Base-by-base conservation (phyloP, 2,113 vertebrate genomes). In the Oncorhynchus kisutch region DNA sequence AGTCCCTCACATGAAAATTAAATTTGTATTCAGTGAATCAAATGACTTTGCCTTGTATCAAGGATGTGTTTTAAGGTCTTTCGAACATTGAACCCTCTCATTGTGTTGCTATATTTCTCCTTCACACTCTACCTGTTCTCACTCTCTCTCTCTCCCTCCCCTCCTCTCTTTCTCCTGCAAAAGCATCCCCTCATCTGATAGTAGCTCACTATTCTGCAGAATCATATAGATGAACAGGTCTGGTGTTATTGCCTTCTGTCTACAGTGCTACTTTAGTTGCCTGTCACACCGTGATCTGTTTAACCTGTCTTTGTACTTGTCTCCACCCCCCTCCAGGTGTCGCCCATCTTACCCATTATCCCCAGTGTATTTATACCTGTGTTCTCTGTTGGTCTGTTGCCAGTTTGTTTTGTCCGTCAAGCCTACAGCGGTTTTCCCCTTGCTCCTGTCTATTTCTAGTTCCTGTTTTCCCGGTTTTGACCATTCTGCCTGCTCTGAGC, bases 201-300 rank as follows among this genome's bases (percentile, higher is more conserved):
- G 87, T 78, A 73, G 74, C 81, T 78, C 67, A 73, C 8, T 71
- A 20, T 57, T 14, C 54, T 82, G 78, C 84, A 82, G 90, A 85
- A 85, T 80, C 81, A 89, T 88, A 77, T 74, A 82, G 86, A 90
- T 88, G 80, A 87, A 84, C 54, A 79, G 69, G 71, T 74, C 81
- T 80, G 78, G 76, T 82, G 78, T 80, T 84, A 83, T 71, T 81
- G 72, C 82, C 78, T 78, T 84, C 77, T 82, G 81, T 81, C 89
- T 80, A 79, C 84, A 85, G 60, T 67, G 73, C 77, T 81, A 67
- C 71, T 69, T 45, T 45, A 45, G 39, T 9, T 45, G 34, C 34
- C 34, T 8, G 34, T 34, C 34, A 34, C 34, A 34, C 34, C 34
- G 1, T 34, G 34, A 34, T 34, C 34, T 34, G 34, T 34, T 34